Percentiles rank a stretch among this genome's conserved stretches.
Conservation (phyloP, 2,797 vertebrate genomes). For the Neostethus bicornis region DNA sequence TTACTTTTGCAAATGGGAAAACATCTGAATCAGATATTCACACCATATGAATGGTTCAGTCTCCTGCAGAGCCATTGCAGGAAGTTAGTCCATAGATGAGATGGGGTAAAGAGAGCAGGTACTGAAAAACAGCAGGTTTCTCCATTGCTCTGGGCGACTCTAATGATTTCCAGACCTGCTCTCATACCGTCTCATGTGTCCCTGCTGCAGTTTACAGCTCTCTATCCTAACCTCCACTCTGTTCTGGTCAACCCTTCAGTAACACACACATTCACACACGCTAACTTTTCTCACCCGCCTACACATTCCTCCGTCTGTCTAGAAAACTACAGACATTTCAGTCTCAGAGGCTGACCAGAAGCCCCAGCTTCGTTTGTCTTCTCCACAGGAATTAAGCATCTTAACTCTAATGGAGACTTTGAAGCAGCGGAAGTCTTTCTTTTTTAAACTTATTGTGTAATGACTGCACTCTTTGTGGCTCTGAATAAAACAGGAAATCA, state of each 20-base stretch:
- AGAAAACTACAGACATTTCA: conserved; percentile 51
- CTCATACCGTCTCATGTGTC: conserved; percentile 53
- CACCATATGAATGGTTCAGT: background rate
- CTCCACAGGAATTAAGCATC: conserved; percentile 52
- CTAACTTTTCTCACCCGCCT: conserved; percentile 3
- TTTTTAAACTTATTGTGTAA: conserved; percentile 33
- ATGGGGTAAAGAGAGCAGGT: conserved; percentile 54
- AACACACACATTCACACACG: conserved; percentile 18
- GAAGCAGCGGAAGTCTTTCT: conserved; percentile 34
- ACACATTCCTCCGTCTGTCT: conserved; percentile 34
- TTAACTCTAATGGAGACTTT: conserved; percentile 55
- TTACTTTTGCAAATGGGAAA: background rate
- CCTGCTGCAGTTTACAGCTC: conserved; percentile 57
- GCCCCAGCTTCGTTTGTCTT: conserved; percentile 59
- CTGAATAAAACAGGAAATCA: conserved; percentile 39
- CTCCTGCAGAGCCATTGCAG: conserved; percentile 39
- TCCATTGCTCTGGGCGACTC: conserved; percentile 72
- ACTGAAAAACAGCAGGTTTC: conserved; percentile 77
- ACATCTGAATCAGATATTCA: background rate
- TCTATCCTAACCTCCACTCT: conserved; percentile 24
- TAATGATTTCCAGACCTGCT: conserved; percentile 81
- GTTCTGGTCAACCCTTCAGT: conserved; percentile 21
- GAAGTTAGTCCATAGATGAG: conserved; percentile 42
- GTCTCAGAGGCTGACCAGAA: conserved; percentile 47
- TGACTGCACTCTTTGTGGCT: conserved; percentile 40